Evolutionary conservation across 2,113 vertebrate species (phyloP), one percentile per base, ranked within the genome.

Genomic region (Mobula hypostoma): DNA sequence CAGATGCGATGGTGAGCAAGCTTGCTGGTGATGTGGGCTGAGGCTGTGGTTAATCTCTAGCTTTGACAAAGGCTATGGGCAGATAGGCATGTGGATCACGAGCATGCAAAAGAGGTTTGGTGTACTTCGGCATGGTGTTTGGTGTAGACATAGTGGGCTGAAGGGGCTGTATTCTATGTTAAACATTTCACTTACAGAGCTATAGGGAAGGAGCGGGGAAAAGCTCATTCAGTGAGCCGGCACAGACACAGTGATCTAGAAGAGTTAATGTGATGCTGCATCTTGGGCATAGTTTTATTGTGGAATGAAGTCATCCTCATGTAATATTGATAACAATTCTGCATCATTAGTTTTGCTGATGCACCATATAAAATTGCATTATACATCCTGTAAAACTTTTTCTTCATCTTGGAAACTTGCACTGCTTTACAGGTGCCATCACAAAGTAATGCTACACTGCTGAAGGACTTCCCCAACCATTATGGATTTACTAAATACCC

Each of bases 351-450:
- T 90, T 90, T 90, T 90, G 29, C 61, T 27, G 85, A 90, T 90
- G 85, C 85, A 32, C 61, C 85, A 90, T 66, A n/a, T 90, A 90
- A 90, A 90, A 90, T 90, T 66, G n/a, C 61, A 90, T 68, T 68
- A 90, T 90, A 66, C 58, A 90, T 90, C 85, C 85, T 90, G 66
- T 90, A 66, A 90, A 90, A 90, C 63, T 90, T 63, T 90, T 61
- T 90, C 58, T 90, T 66, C 85, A 90, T 90, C 85, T 90, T 66
- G 85, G 61, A 29, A 66, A 15, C 61, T 32, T 32, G 58, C 85
- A 5, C 63, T 61, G 12, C 66, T 88, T 88, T 88, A 88, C 63
- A 66, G 85, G 58, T 88, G 85, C 58, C 63, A 63, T 87, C 27
- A 61, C 48, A 63, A 87, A 87, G 56, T 56, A 87, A 88, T 66